These are phyloP conservation scores for Magallana gigas DNA, from an alignment of 1,140 invertebrate species.

Conservation along the genomic window DNA sequence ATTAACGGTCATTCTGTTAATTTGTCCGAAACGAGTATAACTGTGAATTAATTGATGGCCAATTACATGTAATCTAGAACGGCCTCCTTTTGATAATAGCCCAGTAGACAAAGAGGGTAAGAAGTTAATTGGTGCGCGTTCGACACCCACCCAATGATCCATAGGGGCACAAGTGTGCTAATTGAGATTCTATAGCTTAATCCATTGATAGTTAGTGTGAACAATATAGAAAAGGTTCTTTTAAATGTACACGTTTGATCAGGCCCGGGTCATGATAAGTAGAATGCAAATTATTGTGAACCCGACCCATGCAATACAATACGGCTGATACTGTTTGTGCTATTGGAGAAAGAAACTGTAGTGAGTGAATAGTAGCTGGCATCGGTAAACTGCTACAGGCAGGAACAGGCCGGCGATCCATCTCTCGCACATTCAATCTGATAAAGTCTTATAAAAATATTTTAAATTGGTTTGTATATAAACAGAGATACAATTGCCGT, in stretches of 20 bases:
- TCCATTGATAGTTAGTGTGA: not conserved
- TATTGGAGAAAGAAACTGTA: too few relatives aligned
- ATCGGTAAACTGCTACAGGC: not conserved
- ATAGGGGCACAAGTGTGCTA: not conserved
- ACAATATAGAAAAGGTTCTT: not conserved
- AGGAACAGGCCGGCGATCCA: not conserved
- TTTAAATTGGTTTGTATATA: slow-evolving; percentile 12
- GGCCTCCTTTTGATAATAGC: not conserved
- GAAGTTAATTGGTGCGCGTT: not conserved
- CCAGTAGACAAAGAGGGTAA: not conserved
- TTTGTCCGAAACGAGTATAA: slow-evolving; percentile 16
- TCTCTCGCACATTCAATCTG: not conserved
- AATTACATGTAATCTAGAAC: not conserved
- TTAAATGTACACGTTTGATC: slow-evolving; percentile 14
- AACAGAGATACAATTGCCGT: not conserved
- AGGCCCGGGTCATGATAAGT: not conserved
- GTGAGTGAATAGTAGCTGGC: too few relatives aligned
- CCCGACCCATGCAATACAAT: too few relatives aligned
- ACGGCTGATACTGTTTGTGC: too few relatives aligned
- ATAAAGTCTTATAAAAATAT: slow-evolving; percentile 13
- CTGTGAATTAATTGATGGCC: slow-evolving; percentile 13
- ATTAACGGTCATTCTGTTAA: not conserved
- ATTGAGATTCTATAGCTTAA: not conserved
- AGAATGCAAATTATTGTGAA: not conserved
- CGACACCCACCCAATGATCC: not conserved